Base-by-base conservation (phyloP, 2,888 invertebrate species). In the Drosophila lacicola region DNA sequence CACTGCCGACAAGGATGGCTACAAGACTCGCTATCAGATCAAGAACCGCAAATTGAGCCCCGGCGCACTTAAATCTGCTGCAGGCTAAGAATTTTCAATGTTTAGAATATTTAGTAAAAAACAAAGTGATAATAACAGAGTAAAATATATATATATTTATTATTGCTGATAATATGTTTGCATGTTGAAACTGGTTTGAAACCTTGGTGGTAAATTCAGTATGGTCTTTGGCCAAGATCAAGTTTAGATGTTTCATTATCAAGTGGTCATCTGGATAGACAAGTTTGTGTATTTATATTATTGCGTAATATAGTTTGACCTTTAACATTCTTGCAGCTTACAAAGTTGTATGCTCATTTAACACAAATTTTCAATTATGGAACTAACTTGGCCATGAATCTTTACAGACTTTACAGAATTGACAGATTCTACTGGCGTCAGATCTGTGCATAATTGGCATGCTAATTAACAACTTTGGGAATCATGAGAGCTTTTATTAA, bases 1-100 rank as follows among this genome's bases (percentile, higher is more conserved):
- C 71, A 92, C 91, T 3, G 92, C 92, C 54, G 92, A 92, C 54
- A 92, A 92, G 70, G 90, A 91, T 71, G 92, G 92, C 51, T 92
- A 92, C 72, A 90, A 90, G 44, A 63, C 92, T 3, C 88, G 89
- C 25, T 90, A 90, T 34, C 72, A 78, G 71, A 75, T 91, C 33
- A 92, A 91, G 77, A 91, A 90, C 36, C 90, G 91, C 46, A 91
- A 90, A 70, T 68, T 91, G 63, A 83, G 84, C 70, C 60, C 86
- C 4, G 78, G 90, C 49, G 74, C 89, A 4, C 61, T 91, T 51
- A 91, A 91, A 69, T 82, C 90, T 8, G 78, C 82, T 49, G 82
- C 91, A 70, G 91, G 91, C 41, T 91, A 90, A 85, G 50, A 4
- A n/a, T 50, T 6, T 11, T 14, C 3, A 10, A 14, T 8, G 14